phyloP scores from a whole-genome alignment of 1,140 invertebrate genomes.

The Cecropterus lyciades region DNA sequence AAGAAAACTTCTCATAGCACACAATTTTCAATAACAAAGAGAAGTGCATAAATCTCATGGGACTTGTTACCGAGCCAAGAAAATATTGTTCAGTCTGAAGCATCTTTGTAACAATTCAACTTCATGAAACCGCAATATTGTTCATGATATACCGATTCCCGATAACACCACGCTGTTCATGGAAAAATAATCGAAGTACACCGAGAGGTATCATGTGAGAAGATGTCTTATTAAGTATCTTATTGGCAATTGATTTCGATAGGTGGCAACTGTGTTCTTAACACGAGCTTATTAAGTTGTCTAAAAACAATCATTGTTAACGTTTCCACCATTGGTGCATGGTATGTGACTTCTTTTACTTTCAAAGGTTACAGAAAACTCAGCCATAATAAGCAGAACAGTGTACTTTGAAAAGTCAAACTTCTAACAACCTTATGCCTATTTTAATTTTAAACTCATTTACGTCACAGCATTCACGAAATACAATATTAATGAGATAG shows the following conservation, averaged over 20 bases:
- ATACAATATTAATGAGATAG: conserved; percentile 1
- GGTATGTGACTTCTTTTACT: too few species aligned
- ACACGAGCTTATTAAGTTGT: too few species aligned
- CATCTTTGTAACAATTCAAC: neutral
- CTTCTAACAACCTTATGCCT: too few species aligned
- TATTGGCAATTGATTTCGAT: neutral
- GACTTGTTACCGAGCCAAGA: conserved; percentile 14
- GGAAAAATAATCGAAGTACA: conserved; percentile 14
- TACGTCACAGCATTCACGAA: neutral
- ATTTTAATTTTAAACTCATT: too few species aligned
- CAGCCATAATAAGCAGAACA: too few species aligned
- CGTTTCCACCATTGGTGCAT: too few species aligned
- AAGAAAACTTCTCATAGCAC: too few species aligned
- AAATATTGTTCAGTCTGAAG: conserved; percentile 12
- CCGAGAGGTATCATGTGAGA: conserved; percentile 2
- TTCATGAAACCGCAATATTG: conserved; percentile 15
- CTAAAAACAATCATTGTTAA: too few species aligned
- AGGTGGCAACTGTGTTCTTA: too few species aligned
- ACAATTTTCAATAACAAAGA: conserved; percentile 3
- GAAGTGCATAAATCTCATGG: conserved; percentile 1
- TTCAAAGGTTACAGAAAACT: too few species aligned
- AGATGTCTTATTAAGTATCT: neutral
- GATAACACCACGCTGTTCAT: neutral
- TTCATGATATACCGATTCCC: conserved; percentile 3
- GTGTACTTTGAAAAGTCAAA: too few species aligned